phyloP scores from a whole-genome alignment of 2,888 invertebrate genomes.

The Eilema sororculum region DNA sequence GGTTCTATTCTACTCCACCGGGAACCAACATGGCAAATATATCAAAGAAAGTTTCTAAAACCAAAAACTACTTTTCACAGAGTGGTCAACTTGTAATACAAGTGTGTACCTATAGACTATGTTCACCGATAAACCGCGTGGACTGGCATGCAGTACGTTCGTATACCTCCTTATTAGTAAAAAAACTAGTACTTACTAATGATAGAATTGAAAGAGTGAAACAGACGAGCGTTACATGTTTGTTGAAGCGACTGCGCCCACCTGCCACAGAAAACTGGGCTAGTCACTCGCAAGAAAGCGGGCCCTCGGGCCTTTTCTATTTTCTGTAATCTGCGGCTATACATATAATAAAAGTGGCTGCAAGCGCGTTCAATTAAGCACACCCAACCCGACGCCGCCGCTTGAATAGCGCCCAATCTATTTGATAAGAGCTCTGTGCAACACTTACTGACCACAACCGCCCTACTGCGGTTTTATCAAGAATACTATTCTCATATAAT shows the following conservation, averaged over 20 bases:
- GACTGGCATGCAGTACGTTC: not conserved
- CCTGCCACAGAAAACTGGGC: conserved; percentile 62
- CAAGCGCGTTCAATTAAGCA: conserved; percentile 76
- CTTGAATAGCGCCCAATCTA: conserved; percentile 66
- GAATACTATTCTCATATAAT: conserved; percentile 14
- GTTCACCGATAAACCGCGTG: not conserved
- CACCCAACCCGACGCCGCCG: conserved; percentile 58
- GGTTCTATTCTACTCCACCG: too few relatives aligned
- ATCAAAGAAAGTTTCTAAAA: not conserved
- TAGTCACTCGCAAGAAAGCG: conserved; percentile 75
- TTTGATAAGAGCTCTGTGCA: conserved; percentile 54
- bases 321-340: conserved; percentile 79
- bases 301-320: conserved; percentile 82
- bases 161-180: not conserved
- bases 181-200: conserved; percentile 8
- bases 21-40: too few relatives aligned
- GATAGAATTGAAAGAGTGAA: conserved; percentile 20
- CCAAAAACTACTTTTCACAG: not conserved
- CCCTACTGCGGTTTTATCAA: conserved; percentile 23
- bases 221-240: conserved; percentile 45
- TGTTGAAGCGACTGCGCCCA: conserved; percentile 62
- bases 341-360: conserved; percentile 72
- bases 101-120: not conserved
- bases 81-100: not conserved
- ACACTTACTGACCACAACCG: conserved; percentile 29